Evolutionary conservation across 2,113 vertebrate genomes (phyloP).

Genomic region (Tragelaphus buxtoni): DNA sequence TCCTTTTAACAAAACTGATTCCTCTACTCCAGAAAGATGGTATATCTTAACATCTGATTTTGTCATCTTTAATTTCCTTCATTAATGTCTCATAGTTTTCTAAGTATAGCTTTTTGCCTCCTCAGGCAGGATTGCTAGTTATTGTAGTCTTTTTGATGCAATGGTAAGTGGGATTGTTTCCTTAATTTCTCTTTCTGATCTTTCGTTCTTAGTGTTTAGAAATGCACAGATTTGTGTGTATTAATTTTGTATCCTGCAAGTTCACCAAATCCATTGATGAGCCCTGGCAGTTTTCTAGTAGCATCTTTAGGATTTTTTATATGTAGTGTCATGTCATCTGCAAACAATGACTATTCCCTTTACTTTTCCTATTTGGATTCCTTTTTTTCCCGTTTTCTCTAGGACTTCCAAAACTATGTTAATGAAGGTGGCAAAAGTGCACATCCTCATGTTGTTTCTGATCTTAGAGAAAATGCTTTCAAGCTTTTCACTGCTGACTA

Average conservation of each 20-base stretch:
- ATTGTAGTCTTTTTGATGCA: background rate
- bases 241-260: background rate
- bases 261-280: background rate
- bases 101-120: background rate
- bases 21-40: background rate
- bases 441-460: background rate
- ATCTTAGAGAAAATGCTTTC: background rate
- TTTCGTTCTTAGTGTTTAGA: background rate
- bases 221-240: background rate
- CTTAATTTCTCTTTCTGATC: background rate
- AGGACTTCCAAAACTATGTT: background rate
- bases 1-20: background rate
- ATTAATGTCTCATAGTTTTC: background rate
- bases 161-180: background rate
- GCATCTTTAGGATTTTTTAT: background rate
- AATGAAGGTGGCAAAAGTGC: background rate
- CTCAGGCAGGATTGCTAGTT: background rate
- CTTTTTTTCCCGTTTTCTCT: background rate
- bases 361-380: background rate
- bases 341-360: background rate
- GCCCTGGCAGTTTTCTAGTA: background rate
- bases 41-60: background rate
- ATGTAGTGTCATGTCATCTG: background rate
- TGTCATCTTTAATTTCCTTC: background rate
- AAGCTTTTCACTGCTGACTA: background rate